Percentiles rank a stretch among this genome's conserved stretches.
These are phyloP conservation scores for Phallusia fumigata DNA, from an alignment of 23 tunicate genomes.

Conservation along the genomic window DNA sequence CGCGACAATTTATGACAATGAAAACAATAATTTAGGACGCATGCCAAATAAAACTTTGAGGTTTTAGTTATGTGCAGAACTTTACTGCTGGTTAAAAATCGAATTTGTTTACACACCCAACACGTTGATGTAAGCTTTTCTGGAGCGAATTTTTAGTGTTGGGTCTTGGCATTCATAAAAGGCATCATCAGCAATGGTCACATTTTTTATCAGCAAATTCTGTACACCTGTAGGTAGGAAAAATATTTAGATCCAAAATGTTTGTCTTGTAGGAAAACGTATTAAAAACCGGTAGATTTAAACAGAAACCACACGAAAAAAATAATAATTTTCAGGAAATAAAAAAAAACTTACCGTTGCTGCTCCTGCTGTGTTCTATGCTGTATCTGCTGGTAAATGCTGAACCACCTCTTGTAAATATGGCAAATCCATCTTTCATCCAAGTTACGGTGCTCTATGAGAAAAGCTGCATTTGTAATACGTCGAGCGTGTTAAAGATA, in stretches of 20 bases:
- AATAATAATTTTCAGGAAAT: too few relatives aligned
- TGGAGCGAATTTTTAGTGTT: slow-evolving; percentile 21
- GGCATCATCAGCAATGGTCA: slow-evolving; percentile 58
- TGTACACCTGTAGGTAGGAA: background rate
- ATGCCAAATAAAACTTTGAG: background rate
- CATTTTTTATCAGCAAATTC: slow-evolving; percentile 52
- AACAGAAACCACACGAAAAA: too few relatives aligned
- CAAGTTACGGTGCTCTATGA: slow-evolving; percentile 8
- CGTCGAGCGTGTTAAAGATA: too few relatives aligned
- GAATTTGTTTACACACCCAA: slow-evolving; percentile 24
- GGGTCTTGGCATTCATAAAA: slow-evolving; percentile 54
- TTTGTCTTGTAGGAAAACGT: too few relatives aligned
- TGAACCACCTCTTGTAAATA: background rate
- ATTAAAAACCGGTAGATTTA: too few relatives aligned
- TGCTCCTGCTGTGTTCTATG: background rate
- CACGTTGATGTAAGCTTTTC: slow-evolving; percentile 62
- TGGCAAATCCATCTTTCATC: slow-evolving; percentile 22
- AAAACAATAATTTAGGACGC: too few relatives aligned
- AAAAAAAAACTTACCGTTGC: background rate
- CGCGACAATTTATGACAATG: background rate
- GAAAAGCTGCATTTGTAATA: background rate
- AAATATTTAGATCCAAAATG: too few relatives aligned
- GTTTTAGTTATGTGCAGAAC: background rate
- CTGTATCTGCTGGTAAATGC: slow-evolving; percentile 7
- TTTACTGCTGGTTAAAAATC: background rate